These are phyloP conservation scores for Mesembrinibis cayennensis DNA, from an alignment of 2,113 vertebrate species.

Conservation along the genomic window DNA sequence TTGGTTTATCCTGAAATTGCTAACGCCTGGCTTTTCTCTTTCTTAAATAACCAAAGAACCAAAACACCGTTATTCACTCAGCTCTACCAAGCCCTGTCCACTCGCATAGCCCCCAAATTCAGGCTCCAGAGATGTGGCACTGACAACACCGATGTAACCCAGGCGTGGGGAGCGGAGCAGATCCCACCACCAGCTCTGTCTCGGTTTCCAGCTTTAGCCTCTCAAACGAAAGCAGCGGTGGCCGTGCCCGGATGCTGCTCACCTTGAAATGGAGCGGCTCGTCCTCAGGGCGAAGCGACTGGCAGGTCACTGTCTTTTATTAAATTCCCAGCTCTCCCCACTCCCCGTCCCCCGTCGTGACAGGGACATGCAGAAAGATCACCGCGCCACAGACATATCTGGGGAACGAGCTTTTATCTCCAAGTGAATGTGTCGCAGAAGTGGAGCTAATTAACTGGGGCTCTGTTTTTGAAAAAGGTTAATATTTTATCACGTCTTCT, in stretches of 20 bases:
- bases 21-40: background rate
- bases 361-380: background rate
- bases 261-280: background rate
- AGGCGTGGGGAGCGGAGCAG: fast-evolving
- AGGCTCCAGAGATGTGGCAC: background rate
- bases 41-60: background rate
- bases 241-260: fast-evolving
- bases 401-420: constrained; percentile 28
- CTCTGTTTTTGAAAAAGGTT: constrained; percentile 58
- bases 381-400: background rate
- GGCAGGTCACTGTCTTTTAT: background rate
- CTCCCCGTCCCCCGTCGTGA: background rate
- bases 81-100: background rate
- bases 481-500: constrained; percentile 64
- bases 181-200: background rate
- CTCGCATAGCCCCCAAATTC: fast-evolving
- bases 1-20: background rate
- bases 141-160: background rate
- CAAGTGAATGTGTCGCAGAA: background rate
- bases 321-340: background rate
- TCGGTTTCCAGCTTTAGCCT: background rate
- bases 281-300: background rate
- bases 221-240: background rate
- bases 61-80: background rate
- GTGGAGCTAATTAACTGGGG: constrained; percentile 50